A percentile compares a stretch with the other conserved stretches of the same genome.
Conservation (phyloP, 2,113 vertebrate genomes). For the Bos indicus region DNA sequence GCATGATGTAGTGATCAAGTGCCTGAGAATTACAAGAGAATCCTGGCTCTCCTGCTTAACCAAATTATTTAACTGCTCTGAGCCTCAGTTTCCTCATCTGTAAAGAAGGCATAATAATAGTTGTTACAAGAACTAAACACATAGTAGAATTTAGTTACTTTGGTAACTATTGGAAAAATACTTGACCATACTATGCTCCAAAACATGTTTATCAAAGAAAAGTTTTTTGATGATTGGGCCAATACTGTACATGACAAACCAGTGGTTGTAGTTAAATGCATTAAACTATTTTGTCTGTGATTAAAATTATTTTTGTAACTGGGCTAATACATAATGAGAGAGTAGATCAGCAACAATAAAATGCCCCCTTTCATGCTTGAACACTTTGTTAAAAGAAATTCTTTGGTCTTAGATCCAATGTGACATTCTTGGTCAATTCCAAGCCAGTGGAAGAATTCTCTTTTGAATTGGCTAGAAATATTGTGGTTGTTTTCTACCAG, state of each 20-base stretch:
- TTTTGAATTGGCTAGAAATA: conserved; percentile 7
- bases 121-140: background rate
- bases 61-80: background rate
- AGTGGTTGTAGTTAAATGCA: background rate
- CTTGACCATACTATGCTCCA: background rate
- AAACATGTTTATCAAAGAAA: background rate
- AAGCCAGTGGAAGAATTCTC: background rate
- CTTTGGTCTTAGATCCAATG: conserved; percentile 1
- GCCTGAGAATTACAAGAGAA: background rate
- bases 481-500: background rate
- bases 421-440: background rate
- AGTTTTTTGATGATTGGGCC: background rate
- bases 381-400: background rate
- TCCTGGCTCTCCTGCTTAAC: background rate
- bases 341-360: background rate
- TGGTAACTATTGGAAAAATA: background rate
- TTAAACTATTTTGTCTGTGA: background rate
- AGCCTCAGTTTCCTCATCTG: background rate
- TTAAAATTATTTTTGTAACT: background rate
- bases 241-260: background rate
- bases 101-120: background rate
- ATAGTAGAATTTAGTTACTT: background rate
- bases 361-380: background rate
- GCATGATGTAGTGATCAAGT: background rate
- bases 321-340: background rate